Evolutionary conservation across 2,797 vertebrate species (phyloP), one percentile per base, ranked within the genome.

Genomic region (Crenichthys baileyi): DNA sequence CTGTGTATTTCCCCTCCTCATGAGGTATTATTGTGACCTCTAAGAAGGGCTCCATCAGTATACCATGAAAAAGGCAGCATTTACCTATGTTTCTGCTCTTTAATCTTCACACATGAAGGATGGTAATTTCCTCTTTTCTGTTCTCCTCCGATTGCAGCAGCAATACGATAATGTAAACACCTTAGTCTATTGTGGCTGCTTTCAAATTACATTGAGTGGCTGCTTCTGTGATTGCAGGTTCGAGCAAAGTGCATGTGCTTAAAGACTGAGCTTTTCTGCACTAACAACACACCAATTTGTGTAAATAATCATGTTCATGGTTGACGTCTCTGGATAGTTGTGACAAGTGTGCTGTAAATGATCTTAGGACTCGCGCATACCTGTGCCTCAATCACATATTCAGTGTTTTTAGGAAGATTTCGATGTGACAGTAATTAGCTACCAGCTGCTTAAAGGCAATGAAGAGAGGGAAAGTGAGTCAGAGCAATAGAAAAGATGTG

Each of bases 181-280:
- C 87, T 86, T 44, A 1, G 80, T 90, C 91, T 90, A 87, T 88
- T 78, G 53, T 39, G 22, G 71, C 68, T 78, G 82, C 81, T 80
- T 83, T 80, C 53, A 90, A 89, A 90, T 87, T 90, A 79, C 88
- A 88, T 90, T 82, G 89, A 92, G 91, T 88, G 88, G 81, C 83
- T 83, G 74, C 73, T 83, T 84, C 70, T 84, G 82, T 95, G 92
- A 95, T 93, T 94, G 87, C 73, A 39, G 82, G 85, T 91, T 91
- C 81, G 83, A 75, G 79, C 31, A 55, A 55, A 83, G 77, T 70
- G 83, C 72, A 72, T 48, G 13, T 39, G 12, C 36, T 77, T 58
- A 67, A 81, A 79, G 58, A 73, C 73, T 18, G 63, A 76, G 77
- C 71, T 76, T 76, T 56, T 81, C 67, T 75, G 13, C 5, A 6